phyloP scores from a whole-genome alignment of 2,113 vertebrate genomes.

The Passer domesticus region DNA sequence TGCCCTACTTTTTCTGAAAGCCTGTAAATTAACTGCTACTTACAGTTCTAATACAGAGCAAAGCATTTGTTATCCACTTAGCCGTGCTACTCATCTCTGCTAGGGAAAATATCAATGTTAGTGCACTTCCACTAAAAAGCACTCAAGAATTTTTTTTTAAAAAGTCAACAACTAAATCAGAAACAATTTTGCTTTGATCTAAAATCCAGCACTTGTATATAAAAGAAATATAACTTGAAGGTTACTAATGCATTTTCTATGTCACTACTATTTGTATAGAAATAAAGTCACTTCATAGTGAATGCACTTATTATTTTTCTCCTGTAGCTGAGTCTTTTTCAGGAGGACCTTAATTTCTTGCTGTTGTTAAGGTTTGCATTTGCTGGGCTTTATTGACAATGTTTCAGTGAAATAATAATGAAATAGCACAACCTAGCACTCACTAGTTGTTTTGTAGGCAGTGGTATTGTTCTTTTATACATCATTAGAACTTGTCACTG shows the following conservation, averaged over 20 bases:
- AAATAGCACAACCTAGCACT: background rate
- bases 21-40: constrained; percentile 32
- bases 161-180: background rate
- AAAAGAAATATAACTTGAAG: constrained; percentile 24
- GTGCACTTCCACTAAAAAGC: constrained; percentile 17
- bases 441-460: background rate
- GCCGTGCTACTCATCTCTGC: background rate
- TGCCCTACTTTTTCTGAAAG: constrained; percentile 43
- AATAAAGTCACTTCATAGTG: background rate
- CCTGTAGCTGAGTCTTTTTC: background rate
- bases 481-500: background rate
- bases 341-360: background rate
- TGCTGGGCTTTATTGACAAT: background rate
- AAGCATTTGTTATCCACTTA: constrained; percentile 54
- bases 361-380: background rate
- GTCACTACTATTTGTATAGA: background rate
- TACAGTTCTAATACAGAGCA: background rate
- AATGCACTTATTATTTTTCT: background rate
- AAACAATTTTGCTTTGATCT: constrained; percentile 36
- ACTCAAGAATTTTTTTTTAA: background rate
- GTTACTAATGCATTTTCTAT: constrained; percentile 11
- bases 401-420: background rate
- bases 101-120: constrained; percentile 24
- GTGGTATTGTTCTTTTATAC: background rate
- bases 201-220: constrained; percentile 6